These are phyloP conservation scores for Lophius americanus DNA, from an alignment of 2,797 vertebrate species.

Conservation along the genomic window DNA sequence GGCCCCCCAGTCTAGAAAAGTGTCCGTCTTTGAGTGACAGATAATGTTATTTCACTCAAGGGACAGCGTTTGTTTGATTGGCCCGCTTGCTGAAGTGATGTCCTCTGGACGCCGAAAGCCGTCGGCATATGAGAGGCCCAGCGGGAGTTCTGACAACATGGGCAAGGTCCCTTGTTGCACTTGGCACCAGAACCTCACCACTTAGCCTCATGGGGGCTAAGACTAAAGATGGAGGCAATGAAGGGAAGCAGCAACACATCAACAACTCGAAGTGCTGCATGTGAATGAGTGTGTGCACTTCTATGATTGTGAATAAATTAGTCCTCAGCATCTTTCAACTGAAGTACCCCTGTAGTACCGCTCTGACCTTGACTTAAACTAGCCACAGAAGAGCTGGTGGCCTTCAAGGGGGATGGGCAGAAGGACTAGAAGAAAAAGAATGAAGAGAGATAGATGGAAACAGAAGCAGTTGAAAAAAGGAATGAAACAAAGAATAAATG, in stretches of 20 bases:
- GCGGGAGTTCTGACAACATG: conserved; percentile 75
- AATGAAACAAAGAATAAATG: conserved; percentile 33
- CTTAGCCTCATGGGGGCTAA: conserved; percentile 59
- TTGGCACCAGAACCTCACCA: conserved; percentile 48
- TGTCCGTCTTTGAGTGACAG: conserved; percentile 64
- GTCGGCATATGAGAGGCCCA: conserved; percentile 72
- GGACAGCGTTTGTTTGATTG: conserved; percentile 77
- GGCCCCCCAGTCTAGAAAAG: conserved; percentile 33
- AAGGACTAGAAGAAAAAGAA: conserved; percentile 16
- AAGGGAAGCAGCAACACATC: conserved; percentile 31
- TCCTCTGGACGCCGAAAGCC: conserved; percentile 66
- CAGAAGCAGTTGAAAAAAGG: background rate
- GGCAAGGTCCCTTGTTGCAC: conserved; percentile 66
- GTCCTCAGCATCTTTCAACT: conserved; percentile 41
- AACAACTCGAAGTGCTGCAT: background rate
- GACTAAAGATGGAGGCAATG: conserved; percentile 54
- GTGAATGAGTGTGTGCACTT: conserved; percentile 18
- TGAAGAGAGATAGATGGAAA: background rate
- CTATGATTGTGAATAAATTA: conserved; percentile 26
- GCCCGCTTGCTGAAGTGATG: conserved; percentile 70
- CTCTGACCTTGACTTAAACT: conserved; percentile 53
- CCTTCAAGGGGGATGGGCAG: conserved; percentile 11
- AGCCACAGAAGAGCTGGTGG: conserved; percentile 33
- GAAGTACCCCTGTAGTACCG: conserved; percentile 39
- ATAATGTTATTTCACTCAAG: conserved; percentile 71